Conservation (phyloP, 2,113 vertebrate species). For the Bombycilla garrulus region DNA sequence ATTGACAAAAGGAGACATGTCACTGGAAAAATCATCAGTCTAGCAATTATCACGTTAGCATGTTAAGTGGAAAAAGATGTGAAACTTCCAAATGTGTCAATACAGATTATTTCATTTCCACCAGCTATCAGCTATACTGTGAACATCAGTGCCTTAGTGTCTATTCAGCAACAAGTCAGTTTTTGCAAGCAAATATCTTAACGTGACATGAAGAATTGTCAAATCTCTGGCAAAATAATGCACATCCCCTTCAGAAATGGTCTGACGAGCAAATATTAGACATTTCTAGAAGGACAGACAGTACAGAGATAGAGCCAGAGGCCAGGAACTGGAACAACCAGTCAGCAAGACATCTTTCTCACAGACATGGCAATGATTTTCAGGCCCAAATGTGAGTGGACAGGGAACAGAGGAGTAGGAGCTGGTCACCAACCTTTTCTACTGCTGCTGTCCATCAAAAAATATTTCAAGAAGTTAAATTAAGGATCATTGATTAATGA, state of each 20-base stretch:
- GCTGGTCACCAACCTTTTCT: neutral
- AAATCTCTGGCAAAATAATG: neutral
- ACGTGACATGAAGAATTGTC: neutral
- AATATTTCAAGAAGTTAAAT: neutral
- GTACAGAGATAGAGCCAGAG: neutral
- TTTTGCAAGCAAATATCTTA: constrained; percentile 54
- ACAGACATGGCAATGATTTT: neutral
- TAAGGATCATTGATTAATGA: neutral
- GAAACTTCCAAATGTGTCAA: constrained; percentile 82
- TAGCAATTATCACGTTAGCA: constrained; percentile 84
- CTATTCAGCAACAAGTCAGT: constrained; percentile 44
- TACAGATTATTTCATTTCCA: constrained; percentile 83
- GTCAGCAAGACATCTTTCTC: neutral
- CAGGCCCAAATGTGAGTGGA: neutral
- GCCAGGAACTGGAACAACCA: neutral
- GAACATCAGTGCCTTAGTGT: constrained; percentile 67
- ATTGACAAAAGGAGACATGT: constrained; percentile 82
- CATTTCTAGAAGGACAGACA: neutral
- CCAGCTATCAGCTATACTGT: constrained; percentile 76
- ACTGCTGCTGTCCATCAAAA: neutral
- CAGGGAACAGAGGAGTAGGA: neutral
- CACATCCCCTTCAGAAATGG: neutral
- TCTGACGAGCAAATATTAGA: neutral
- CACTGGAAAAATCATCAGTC: constrained; percentile 83
- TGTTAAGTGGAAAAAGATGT: constrained; percentile 82